Conservation (phyloP, 2,113 vertebrate species). For the Cyanistes caeruleus region DNA sequence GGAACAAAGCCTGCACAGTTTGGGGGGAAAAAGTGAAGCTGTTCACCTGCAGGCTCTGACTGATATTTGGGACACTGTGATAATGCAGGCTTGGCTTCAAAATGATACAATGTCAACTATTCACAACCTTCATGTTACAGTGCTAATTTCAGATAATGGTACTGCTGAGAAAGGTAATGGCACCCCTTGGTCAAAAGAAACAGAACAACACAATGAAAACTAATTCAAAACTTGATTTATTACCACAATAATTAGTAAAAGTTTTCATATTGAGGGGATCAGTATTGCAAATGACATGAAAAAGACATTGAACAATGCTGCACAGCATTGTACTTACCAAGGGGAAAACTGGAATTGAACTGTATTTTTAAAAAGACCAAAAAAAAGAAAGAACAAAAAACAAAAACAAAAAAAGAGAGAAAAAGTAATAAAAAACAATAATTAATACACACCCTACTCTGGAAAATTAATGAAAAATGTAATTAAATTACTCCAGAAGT, state of each 20-base stretch:
- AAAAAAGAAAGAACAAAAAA: rapidly evolving
- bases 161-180: background rate
- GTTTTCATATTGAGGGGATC: background rate
- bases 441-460: background rate
- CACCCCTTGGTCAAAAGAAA: background rate
- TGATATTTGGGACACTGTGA: background rate
- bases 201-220: background rate
- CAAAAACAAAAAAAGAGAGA: rapidly evolving
- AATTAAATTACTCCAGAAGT: background rate
- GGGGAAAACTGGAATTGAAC: background rate
- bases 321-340: background rate
- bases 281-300: background rate
- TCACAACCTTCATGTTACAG: background rate
- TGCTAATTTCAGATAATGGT: background rate
- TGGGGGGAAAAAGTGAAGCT: background rate
- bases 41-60: background rate
- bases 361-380: background rate
- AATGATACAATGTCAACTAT: background rate
- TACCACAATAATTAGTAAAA: background rate
- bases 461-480: background rate
- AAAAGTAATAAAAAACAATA: background rate
- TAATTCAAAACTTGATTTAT: background rate
- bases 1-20: background rate
- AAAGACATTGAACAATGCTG: background rate
- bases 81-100: background rate